These are phyloP conservation scores for Elanus axillaris DNA, from an alignment of 2,113 vertebrate genomes.

Conservation along the genomic window DNA sequence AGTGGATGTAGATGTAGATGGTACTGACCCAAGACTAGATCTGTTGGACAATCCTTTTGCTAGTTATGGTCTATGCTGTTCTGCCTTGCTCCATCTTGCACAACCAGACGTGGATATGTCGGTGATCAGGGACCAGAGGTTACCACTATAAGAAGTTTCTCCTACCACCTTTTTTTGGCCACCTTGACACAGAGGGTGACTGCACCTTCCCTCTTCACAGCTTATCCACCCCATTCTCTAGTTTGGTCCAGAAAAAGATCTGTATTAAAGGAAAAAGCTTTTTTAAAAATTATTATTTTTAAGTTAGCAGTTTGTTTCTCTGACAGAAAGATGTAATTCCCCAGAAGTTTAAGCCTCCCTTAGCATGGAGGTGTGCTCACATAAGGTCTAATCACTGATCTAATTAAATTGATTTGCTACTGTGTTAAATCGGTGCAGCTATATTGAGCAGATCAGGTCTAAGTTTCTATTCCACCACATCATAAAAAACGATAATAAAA, in stretches of 20 bases:
- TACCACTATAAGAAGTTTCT: not conserved
- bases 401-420: slow-evolving; percentile 40
- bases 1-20: not conserved
- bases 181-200: not conserved
- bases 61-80: not conserved
- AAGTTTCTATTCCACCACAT: not conserved
- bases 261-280: not conserved
- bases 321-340: not conserved
- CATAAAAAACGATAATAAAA: not conserved
- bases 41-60: not conserved
- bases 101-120: rapidly evolving
- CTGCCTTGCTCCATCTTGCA: not conserved
- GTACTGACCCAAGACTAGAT: not conserved
- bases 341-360: not conserved
- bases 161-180: not conserved
- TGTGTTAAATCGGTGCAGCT: slow-evolving; percentile 24
- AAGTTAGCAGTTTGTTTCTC: not conserved
- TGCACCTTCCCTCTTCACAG: not conserved
- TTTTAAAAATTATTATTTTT: not conserved
- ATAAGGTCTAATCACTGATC: slow-evolving; percentile 3
- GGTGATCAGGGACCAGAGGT: not conserved
- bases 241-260: not conserved
- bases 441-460: not conserved
- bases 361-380: not conserved
- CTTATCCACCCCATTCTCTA: not conserved